phyloP scores from a whole-genome alignment of 2,113 vertebrate species.

The Empidonax alnorum region DNA sequence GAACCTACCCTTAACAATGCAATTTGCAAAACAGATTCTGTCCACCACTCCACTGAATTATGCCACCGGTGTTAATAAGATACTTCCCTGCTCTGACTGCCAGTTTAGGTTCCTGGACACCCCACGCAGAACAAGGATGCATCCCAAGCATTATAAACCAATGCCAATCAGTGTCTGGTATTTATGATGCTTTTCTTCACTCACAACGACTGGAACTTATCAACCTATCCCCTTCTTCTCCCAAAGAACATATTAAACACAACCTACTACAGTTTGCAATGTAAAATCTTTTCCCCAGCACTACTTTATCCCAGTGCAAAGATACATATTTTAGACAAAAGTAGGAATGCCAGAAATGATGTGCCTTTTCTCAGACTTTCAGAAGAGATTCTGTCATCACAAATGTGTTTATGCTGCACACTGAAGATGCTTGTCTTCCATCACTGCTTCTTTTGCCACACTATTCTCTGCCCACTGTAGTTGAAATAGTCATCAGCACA shows the following conservation, averaged over 20 bases:
- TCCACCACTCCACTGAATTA: neutral
- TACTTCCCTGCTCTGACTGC: neutral
- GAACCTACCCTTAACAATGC: neutral
- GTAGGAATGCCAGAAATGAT: neutral
- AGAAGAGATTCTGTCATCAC: neutral
- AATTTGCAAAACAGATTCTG: constrained; percentile 40
- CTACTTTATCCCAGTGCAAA: neutral
- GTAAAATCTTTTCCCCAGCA: neutral
- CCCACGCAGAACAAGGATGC: accelerated
- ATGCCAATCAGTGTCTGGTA: neutral
- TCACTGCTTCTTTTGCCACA: neutral
- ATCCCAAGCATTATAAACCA: neutral
- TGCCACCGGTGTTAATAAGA: neutral
- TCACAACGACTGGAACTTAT: neutral
- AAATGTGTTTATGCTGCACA: neutral
- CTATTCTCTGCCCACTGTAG: neutral
- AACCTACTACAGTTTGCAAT: neutral
- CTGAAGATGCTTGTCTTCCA: neutral
- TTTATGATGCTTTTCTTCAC: neutral
- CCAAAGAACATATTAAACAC: neutral
- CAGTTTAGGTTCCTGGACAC: neutral
- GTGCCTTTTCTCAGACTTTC: neutral
- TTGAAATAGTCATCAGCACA: neutral
- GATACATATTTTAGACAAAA: neutral
- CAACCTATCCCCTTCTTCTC: neutral